These are phyloP conservation scores for Zaprionus africanus DNA, from an alignment of 1,140 invertebrate species.

Conservation along the genomic window DNA sequence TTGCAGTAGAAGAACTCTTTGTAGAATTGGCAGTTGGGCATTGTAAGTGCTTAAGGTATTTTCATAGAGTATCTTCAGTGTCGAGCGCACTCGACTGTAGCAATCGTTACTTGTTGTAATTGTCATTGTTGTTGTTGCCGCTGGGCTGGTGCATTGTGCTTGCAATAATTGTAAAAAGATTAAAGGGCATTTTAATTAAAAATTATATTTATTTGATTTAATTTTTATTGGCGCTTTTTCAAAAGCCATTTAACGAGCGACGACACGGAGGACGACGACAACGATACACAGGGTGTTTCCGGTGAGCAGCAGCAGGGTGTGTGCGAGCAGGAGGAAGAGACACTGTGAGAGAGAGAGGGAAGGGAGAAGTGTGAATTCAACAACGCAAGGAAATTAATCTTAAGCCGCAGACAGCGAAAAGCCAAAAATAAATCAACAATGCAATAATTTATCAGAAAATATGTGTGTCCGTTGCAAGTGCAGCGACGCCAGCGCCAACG, in stretches of 20 bases:
- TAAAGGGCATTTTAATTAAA: conserved; percentile 82
- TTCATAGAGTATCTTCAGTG: not conserved
- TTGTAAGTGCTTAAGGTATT: not conserved
- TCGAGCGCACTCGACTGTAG: not conserved
- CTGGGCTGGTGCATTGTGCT: conserved; percentile 44
- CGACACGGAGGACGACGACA: conserved; percentile 21
- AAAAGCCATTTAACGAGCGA: conserved; percentile 74
- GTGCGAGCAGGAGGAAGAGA: not conserved
- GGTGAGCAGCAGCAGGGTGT: not conserved
- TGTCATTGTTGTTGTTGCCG: conserved; percentile 26
- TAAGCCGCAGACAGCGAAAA: conserved; percentile 83
- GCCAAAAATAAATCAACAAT: conserved; percentile 83
- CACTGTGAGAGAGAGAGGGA: not conserved
- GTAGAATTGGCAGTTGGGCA: not conserved
- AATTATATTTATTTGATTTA: conserved; percentile 83
- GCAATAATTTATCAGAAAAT: conserved; percentile 83
- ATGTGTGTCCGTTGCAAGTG: conserved; percentile 78
- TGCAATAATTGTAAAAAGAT: conserved; percentile 79
- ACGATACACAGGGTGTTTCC: conserved; percentile 15
- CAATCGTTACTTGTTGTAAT: not conserved
- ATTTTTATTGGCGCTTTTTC: conserved; percentile 81
- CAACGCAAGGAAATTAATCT: conserved; percentile 83
- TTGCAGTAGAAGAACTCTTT: no score
- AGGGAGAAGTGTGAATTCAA: conserved; percentile 74
- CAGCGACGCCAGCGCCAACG: conserved; percentile 12